These are phyloP conservation scores for Tenebrio molitor DNA, from an alignment of 1,140 invertebrate genomes.

Conservation along the genomic window DNA sequence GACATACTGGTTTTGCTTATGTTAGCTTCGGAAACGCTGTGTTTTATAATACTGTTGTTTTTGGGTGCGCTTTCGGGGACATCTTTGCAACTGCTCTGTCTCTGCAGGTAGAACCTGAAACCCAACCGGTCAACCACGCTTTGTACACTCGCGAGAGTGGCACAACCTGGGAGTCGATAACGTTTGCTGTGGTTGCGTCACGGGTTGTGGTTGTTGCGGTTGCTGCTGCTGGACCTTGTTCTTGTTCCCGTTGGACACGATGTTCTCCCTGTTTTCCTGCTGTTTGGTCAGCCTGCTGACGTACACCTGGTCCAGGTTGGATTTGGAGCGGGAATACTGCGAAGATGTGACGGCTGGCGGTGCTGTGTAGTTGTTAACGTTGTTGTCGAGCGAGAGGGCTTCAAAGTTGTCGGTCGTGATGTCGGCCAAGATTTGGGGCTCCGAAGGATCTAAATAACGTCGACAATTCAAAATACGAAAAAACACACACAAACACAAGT, in stretches of 20 bases:
- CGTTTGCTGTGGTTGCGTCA: not conserved
- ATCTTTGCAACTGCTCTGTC: slow-evolving; percentile 64
- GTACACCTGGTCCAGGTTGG: slow-evolving; percentile 64
- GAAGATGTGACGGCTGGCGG: slow-evolving; percentile 53
- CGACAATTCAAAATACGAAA: slow-evolving; percentile 21
- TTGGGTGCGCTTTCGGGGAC: slow-evolving; percentile 56
- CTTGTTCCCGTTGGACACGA: slow-evolving; percentile 57
- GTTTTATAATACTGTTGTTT: slow-evolving; percentile 61
- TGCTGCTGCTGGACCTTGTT: slow-evolving; percentile 45
- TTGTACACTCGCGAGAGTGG: not conserved
- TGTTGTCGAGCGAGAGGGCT: slow-evolving; percentile 63
- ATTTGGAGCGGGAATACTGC: slow-evolving; percentile 64
- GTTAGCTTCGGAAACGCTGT: slow-evolving; percentile 64
- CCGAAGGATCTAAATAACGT: slow-evolving; percentile 57
- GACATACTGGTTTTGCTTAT: slow-evolving; percentile 60
- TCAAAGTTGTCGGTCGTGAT: slow-evolving; percentile 59
- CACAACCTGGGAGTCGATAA: slow-evolving; percentile 8
- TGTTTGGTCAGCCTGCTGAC: slow-evolving; percentile 54
- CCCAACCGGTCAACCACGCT: not conserved
- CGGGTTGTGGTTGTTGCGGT: slow-evolving; percentile 46
- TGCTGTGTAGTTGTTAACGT: slow-evolving; percentile 59
- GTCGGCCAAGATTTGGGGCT: slow-evolving; percentile 61
- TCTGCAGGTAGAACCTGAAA: slow-evolving; percentile 54
- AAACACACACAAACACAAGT: no score
- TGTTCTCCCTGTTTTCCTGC: slow-evolving; percentile 60